phyloP scores from a whole-genome alignment of 2,888 invertebrate species.

The Callosobruchus maculatus region DNA sequence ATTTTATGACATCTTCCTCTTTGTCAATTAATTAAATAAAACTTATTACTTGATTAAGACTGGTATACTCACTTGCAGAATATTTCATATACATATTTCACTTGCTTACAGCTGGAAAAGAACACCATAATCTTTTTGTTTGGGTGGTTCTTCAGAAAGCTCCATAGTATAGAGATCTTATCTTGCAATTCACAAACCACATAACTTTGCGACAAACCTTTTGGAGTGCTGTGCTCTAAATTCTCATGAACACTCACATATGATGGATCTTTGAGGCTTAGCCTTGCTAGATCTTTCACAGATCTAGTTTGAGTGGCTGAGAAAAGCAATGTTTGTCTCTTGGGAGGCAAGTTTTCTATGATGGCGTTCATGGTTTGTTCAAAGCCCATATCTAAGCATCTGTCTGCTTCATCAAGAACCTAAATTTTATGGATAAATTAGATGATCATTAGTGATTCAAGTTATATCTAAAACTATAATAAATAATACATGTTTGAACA shows the following conservation, averaged over 20 bases:
- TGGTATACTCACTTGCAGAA: conserved; percentile 59
- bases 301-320: conserved; percentile 99
- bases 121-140: conserved; percentile 93
- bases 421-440: not conserved
- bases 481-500: too few relatives aligned
- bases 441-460: too few relatives aligned
- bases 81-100: conserved; percentile 79
- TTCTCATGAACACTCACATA: conserved; percentile 92
- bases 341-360: conserved; percentile 82
- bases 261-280: conserved; percentile 85
- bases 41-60: too few relatives aligned
- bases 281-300: conserved; percentile 80
- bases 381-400: conserved; percentile 96
- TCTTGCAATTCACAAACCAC: conserved; percentile 86
- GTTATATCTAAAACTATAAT: too few relatives aligned
- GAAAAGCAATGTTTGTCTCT: conserved; percentile 90
- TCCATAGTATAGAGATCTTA: conserved; percentile 91
- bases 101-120: conserved; percentile 94
- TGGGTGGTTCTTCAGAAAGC: conserved; percentile 88
- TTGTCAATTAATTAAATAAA: too few relatives aligned
- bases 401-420: conserved; percentile 93
- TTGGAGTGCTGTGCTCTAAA: conserved; percentile 76
- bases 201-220: conserved; percentile 84
- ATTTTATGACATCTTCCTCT: too few relatives aligned
- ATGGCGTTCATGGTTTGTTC: conserved; percentile 89